Evolutionary conservation across 2,888 invertebrate species (phyloP).

Genomic region (Octodonta nipae): DNA sequence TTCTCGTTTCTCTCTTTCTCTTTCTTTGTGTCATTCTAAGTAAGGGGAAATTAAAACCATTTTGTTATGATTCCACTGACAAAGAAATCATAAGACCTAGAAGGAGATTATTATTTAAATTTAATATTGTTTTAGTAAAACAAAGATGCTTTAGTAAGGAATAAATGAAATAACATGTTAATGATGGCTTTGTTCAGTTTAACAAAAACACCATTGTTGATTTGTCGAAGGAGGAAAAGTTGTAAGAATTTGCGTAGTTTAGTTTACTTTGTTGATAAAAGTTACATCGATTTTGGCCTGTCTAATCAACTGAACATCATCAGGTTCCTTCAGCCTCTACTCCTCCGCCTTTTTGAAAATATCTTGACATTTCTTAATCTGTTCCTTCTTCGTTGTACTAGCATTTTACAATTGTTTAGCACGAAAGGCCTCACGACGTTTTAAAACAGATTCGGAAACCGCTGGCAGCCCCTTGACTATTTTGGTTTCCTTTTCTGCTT

Average conservation of each 20-base stretch:
- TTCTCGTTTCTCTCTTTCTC: too few species aligned
- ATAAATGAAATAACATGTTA: too few species aligned
- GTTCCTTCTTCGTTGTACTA: slow-evolving; percentile 57
- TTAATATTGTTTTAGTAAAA: too few species aligned
- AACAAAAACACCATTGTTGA: slow-evolving; percentile 98
- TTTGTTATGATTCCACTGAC: too few species aligned
- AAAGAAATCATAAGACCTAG: too few species aligned
- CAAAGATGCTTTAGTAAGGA: too few species aligned
- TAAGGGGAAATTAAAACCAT: too few species aligned
- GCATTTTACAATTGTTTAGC: slow-evolving; percentile 50
- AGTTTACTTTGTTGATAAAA: slow-evolving; percentile 92
- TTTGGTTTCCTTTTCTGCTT: slow-evolving; percentile 32
- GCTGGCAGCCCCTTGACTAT: slow-evolving; percentile 71
- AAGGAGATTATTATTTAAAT: too few species aligned
- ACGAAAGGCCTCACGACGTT: slow-evolving; percentile 65
- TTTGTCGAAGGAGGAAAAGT: slow-evolving; percentile 91
- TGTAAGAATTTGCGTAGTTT: slow-evolving; percentile 92
- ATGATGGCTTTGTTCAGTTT: slow-evolving; percentile 96
- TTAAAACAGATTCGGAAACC: slow-evolving; percentile 92
- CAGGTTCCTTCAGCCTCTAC: slow-evolving; percentile 80
- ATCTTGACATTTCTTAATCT: slow-evolving; percentile 68
- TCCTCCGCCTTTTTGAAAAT: slow-evolving; percentile 93
- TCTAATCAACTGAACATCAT: slow-evolving; percentile 75
- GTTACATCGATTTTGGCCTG: slow-evolving; percentile 85
- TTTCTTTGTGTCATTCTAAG: too few species aligned